Base-by-base conservation (phyloP, 1,140 invertebrate genomes). In the Leguminivora glycinivorella region DNA sequence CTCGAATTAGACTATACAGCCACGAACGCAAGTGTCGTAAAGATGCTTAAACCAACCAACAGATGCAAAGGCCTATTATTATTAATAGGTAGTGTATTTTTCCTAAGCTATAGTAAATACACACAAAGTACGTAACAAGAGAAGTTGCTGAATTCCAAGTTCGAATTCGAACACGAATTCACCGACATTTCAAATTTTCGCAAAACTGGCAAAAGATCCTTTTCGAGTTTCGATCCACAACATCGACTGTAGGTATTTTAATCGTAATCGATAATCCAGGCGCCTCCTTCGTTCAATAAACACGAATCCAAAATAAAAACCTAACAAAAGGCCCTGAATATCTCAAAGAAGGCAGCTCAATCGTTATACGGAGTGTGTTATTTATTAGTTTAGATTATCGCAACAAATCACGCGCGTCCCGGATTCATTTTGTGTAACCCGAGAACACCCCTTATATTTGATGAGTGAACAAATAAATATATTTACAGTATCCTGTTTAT, bases 401-500 rank as follows among this genome's bases (percentile, higher is more conserved):
- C 85, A 83, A 91, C 89, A 91, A 91, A 91, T 91, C 89, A 91
- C 89, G 71, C 70, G 76, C 76, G 81, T 70, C 79, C 79, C 79
- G 82, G 83, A 86, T 88, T 91, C 86, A 88, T 83, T 87, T 77
- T 76, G 84, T 89, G 89, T 91, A 91, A 91, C 85, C 75, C 73
- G 89, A 91, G 89, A 89, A 88, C 86, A 78, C 84, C 86, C 85
- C 85, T 88, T 86, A 89, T 84, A 83, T 84, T 82, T 81, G 89
- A 89, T 90, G 89, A 91, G 89, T 91, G 88, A 83, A 87, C 87
- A 89, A 91, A 91, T 91, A 91, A 91, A 89, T 91, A 88, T 91
- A 91, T 91, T 88, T 91, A 81, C 88, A 81, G 83, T 90, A 90
- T 91, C 87, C 87, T 88, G 87, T 89, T 89, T 88, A 89, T 89